Evolutionary conservation across 2,888 invertebrate genomes (phyloP).

Genomic region (Drosophila leonis): DNA sequence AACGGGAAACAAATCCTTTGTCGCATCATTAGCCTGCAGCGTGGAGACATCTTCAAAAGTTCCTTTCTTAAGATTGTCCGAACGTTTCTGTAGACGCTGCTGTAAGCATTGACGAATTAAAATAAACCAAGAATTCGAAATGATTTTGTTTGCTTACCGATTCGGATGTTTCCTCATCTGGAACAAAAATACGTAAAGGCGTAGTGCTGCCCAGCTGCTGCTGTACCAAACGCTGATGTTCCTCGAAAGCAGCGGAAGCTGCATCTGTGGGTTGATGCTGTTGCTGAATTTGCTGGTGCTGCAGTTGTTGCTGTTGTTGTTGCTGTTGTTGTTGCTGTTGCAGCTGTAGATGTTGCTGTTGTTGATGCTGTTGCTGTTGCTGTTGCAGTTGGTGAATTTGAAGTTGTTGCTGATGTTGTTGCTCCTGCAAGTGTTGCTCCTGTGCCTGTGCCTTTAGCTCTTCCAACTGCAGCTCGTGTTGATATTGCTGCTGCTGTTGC

Average conservation of each 20-base stretch:
- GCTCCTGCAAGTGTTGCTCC: slow-evolving; percentile 61
- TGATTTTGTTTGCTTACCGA: slow-evolving; percentile 54
- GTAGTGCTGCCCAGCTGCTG: slow-evolving; percentile 82
- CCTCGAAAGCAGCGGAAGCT: slow-evolving; percentile 78
- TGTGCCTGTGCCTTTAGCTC: slow-evolving; percentile 58
- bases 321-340: slow-evolving; percentile 66
- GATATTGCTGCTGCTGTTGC: slow-evolving; percentile 52
- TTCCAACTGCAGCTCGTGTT: slow-evolving; percentile 62
- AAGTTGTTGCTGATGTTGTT: slow-evolving; percentile 57
- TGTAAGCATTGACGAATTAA: slow-evolving; percentile 41
- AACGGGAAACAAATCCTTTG: slow-evolving; percentile 77
- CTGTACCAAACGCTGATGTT: slow-evolving; percentile 83
- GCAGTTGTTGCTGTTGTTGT: slow-evolving; percentile 15
- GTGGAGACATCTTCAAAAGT: slow-evolving; percentile 60
- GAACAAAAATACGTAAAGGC: slow-evolving; percentile 86
- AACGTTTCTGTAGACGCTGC: slow-evolving; percentile 78
- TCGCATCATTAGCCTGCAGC: slow-evolving; percentile 36
- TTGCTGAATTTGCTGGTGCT: slow-evolving; percentile 50
- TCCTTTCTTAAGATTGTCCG: slow-evolving; percentile 78
- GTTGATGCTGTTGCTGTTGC: not conserved
- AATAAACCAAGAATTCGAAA: not conserved
- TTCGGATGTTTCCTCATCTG: slow-evolving; percentile 84
- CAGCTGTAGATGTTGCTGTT: not conserved
- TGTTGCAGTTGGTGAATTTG: slow-evolving; percentile 5
- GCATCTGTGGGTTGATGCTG: slow-evolving; percentile 49